phyloP scores from a whole-genome alignment of 1,140 invertebrate species.

The Cotesia vestalis region DNA sequence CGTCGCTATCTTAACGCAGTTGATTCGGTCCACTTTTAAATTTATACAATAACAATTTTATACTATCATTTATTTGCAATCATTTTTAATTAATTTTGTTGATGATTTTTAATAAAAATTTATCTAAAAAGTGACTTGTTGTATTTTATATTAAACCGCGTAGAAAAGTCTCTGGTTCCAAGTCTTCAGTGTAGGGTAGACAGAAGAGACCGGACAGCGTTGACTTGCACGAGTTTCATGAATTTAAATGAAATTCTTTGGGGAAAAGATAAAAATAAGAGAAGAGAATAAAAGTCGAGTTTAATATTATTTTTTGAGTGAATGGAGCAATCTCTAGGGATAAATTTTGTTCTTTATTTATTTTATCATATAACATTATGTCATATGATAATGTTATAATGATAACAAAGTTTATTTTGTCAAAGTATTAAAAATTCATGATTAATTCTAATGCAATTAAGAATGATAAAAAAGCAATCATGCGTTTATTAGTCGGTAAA shows the following conservation, averaged over 20 bases:
- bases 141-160: slow-evolving; percentile 6
- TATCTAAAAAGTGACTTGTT: too few relatives aligned
- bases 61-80: slow-evolving; percentile 29
- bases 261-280: slow-evolving; percentile 12
- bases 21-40: slow-evolving; percentile 17
- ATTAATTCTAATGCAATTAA: too few relatives aligned
- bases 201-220: slow-evolving; percentile 28
- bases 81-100: slow-evolving; percentile 26
- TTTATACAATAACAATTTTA: slow-evolving; percentile 2
- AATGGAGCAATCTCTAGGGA: not conserved
- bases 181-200: not conserved
- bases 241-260: slow-evolving; percentile 54
- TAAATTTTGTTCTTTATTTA: not conserved
- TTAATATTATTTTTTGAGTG: slow-evolving; percentile 1
- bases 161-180: not conserved
- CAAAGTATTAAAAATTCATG: too few relatives aligned
- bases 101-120: too few relatives aligned
- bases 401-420: too few relatives aligned
- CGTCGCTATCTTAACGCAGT: slow-evolving; percentile 10
- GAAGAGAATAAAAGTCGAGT: not conserved
- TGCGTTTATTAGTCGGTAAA: not conserved
- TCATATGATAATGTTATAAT: too few relatives aligned
- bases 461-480: too few relatives aligned
- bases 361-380: too few relatives aligned
- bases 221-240: slow-evolving; percentile 50